Conservation (phyloP, 2,113 vertebrate species). For the Fulica atra region DNA sequence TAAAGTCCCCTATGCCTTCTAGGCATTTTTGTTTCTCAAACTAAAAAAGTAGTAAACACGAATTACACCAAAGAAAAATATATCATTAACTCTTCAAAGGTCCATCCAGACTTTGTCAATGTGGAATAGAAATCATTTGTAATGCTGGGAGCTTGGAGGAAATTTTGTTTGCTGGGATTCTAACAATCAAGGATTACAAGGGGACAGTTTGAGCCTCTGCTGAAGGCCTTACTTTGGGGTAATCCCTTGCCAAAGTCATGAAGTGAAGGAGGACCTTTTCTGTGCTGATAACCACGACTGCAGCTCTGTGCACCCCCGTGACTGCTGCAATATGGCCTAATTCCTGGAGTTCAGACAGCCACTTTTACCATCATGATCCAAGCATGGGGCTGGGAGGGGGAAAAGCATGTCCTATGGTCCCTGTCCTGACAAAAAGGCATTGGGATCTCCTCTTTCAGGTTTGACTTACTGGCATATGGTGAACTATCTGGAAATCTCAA, state of each 20-base stretch:
- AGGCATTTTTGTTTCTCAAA: not conserved
- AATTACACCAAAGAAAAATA: not conserved
- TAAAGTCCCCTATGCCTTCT: slow-evolving; percentile 24
- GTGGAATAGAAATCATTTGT: not conserved
- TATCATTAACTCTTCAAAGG: not conserved
- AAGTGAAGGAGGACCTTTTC: not conserved
- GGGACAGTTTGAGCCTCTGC: not conserved
- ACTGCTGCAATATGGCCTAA: not conserved
- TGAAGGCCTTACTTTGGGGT: not conserved
- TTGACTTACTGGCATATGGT: not conserved
- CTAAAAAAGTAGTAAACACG: slow-evolving; percentile 15
- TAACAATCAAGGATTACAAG: not conserved
- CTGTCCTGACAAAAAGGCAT: not conserved
- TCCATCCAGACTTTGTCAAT: not conserved
- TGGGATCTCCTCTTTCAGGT: not conserved
- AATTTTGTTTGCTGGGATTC: not conserved
- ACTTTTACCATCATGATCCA: not conserved
- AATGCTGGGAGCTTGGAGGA: not conserved
- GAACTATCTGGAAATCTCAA: not conserved
- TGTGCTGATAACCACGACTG: accelerated
- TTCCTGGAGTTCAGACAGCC: not conserved
- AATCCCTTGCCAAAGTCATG: not conserved
- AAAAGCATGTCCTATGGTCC: not conserved
- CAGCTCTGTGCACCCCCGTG: not conserved
- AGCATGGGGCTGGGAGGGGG: not conserved